These are phyloP conservation scores for Lithosia quadra DNA, from an alignment of 2,888 invertebrate genomes.

Conservation along the genomic window DNA sequence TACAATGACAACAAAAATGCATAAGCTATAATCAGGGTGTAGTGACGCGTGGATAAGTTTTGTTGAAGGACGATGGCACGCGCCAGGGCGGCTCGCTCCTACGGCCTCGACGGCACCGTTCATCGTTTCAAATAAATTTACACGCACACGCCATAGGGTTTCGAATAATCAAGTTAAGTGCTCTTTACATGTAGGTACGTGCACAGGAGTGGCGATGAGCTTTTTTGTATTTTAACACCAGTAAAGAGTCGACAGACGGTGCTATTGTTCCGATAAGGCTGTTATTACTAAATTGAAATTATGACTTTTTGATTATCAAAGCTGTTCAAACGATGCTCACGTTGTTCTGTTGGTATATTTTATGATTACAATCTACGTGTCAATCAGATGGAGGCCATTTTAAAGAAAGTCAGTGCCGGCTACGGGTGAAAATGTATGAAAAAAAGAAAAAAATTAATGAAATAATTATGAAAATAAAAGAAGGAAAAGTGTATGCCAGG, in stretches of 20 bases:
- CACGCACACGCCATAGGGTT: slow-evolving; percentile 63
- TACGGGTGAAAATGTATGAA: no score
- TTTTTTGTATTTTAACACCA: slow-evolving; percentile 80
- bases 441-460: no score
- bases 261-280: slow-evolving; percentile 63
- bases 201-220: slow-evolving; percentile 69
- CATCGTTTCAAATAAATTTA: slow-evolving; percentile 62
- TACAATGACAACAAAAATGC: slow-evolving; percentile 31
- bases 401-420: neutral
- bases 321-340: neutral
- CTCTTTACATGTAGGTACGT: slow-evolving; percentile 69
- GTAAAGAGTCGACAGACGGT: slow-evolving; percentile 62
- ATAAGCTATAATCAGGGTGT: slow-evolving; percentile 68
- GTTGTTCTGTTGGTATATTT: neutral
- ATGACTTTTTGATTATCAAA: neutral
- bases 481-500: neutral
- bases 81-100: slow-evolving; percentile 51
- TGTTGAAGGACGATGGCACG: slow-evolving; percentile 62
- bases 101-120: slow-evolving; percentile 44
- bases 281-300: slow-evolving; percentile 72
- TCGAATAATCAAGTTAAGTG: slow-evolving; percentile 87
- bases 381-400: neutral
- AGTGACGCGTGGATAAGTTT: slow-evolving; percentile 70
- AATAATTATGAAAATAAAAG: neutral
- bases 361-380: neutral